phyloP scores from a whole-genome alignment of 2,797 vertebrate genomes.

The Serranus cabrilla region DNA sequence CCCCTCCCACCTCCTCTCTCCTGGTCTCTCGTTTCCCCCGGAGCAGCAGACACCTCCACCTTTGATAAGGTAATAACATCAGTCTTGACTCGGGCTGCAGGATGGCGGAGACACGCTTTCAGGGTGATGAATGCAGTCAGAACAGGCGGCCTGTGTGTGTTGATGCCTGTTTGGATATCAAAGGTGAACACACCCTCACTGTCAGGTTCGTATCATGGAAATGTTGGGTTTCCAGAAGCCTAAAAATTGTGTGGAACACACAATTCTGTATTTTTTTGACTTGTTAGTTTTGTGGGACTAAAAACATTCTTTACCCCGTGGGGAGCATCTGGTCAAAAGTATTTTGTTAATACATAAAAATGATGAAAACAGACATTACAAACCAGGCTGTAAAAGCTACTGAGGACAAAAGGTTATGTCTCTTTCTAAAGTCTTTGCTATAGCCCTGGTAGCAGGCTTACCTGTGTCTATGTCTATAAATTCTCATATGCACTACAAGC shows the following conservation, averaged over 20 bases:
- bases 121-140: conserved; percentile 91
- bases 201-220: conserved; percentile 53
- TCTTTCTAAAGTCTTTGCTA: no score
- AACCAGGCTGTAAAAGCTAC: background rate
- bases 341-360: background rate
- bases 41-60: conserved; percentile 89
- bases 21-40: conserved; percentile 28
- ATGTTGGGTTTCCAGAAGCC: conserved; percentile 41
- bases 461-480: no score
- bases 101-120: conserved; percentile 87
- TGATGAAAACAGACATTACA: background rate
- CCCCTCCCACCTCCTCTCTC: conserved; percentile 38
- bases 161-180: conserved; percentile 70
- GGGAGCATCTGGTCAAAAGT: background rate
- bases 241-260: conserved; percentile 23
- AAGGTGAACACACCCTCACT: conserved; percentile 59
- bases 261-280: conserved; percentile 18
- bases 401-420: background rate
- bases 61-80: conserved; percentile 90
- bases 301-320: background rate
- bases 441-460: no score
- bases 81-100: conserved; percentile 89
- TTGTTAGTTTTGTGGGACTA: conserved; percentile 2
- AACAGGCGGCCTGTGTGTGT: conserved; percentile 76
- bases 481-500: no score